These are phyloP conservation scores for Clarias magur DNA, from an alignment of 2,113 vertebrate genomes.

Conservation along the genomic window DNA sequence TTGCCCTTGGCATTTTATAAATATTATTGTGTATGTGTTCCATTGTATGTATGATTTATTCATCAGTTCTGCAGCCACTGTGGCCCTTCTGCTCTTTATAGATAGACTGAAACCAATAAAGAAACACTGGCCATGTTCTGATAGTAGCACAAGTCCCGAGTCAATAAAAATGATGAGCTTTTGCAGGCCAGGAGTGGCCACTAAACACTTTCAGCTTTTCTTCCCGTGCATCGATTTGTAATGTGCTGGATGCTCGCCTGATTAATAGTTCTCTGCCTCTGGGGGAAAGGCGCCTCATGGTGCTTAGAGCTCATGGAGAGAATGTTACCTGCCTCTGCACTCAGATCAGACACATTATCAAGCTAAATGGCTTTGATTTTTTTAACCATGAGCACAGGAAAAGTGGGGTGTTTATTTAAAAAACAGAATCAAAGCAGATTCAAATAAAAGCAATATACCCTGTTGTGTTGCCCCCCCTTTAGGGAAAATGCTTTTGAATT, in stretches of 20 bases:
- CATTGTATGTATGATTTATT: constrained; percentile 59
- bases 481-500: constrained; percentile 46
- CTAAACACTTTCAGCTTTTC: constrained; percentile 53
- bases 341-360: constrained; percentile 32
- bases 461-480: constrained; percentile 27
- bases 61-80: constrained; percentile 47
- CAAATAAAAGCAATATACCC: constrained; percentile 37
- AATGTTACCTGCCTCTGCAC: constrained; percentile 19
- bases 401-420: constrained; percentile 28
- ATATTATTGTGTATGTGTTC: not conserved
- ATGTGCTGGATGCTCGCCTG: constrained; percentile 48
- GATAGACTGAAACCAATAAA: constrained; percentile 60
- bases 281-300: constrained; percentile 27
- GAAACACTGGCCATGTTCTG: constrained; percentile 43
- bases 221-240: constrained; percentile 52
- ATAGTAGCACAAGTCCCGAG: constrained; percentile 47
- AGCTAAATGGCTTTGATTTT: constrained; percentile 40
- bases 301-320: constrained; percentile 15
- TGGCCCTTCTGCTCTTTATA: constrained; percentile 49
- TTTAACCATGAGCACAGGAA: not conserved
- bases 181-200: constrained; percentile 46
- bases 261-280: constrained; percentile 44
- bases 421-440: constrained; percentile 16
- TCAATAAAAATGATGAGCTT: constrained; percentile 62
- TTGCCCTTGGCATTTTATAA: constrained; percentile 32